Base-by-base conservation (phyloP, 2,888 invertebrate genomes). In the Scaptomyza caliginosa region DNA sequence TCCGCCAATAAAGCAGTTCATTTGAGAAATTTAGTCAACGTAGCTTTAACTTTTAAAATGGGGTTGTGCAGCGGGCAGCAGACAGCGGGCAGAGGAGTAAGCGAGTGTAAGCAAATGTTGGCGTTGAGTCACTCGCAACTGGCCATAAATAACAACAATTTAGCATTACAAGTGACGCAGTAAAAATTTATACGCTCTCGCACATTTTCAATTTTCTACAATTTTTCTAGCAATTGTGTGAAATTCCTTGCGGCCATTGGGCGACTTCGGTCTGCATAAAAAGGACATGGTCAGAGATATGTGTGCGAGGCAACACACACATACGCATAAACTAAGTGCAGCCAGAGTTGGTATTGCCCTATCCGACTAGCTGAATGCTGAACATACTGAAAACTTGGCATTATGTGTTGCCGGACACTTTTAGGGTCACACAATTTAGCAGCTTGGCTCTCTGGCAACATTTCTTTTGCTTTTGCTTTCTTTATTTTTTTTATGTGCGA, bases 81-180 rank as follows among this genome's bases (percentile, higher is more conserved):
- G 28, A 2, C 5, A 4, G n/a, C 2, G n/a, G n/a, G n/a, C n/a
- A 1, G 39, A 8, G 21, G 40, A 1, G 23, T 6, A 13, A 13
- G 19, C 6, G 19, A 34, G 38, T 56, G 40, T 59, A 23, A 28
- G 48, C 46, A 34, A 49, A 60, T 60, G 56, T 52, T 57, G 54
- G 50, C 46, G 21, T 34, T 39, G 58, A 72, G 68, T 70, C 71
- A 48, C 51, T 52, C 43, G 38, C 67, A 52, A 56, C 32, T 50
- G 92, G 93, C 50, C 92, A 87, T 83, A 83, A 83, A 83, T 83
- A 83, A 83, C 83, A 86, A 83, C 83, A 83, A 83, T 87, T 83
- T 83, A 83, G 83, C 85, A 83, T 83, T 86, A 84, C 77, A 83
- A 83, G 82, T 86, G 87, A 83, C 82, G 82, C 87, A 74, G 85